A percentile compares a stretch with the other conserved stretches of the same genome.
Evolutionary conservation across 2,797 vertebrate species (phyloP).

Genomic region (Furcifer pardalis): DNA sequence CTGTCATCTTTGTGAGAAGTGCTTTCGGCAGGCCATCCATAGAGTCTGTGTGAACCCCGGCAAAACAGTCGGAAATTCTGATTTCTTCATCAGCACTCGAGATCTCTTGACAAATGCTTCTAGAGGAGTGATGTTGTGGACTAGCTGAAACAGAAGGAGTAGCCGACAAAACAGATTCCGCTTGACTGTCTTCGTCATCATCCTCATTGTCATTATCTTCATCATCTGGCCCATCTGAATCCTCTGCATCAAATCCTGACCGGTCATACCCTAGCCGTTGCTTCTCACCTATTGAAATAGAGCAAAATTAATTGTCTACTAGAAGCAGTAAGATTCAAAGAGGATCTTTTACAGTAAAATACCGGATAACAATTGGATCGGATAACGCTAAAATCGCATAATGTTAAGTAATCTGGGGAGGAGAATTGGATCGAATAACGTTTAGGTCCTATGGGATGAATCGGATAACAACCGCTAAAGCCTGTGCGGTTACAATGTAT

Average conservation of each 20-base stretch:
- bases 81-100: constrained; percentile 70
- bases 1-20: constrained; percentile 93
- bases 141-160: constrained; percentile 93
- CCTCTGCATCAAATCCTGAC: constrained; percentile 91
- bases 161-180: constrained; percentile 91
- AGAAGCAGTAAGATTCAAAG: not conserved
- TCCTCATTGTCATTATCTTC: constrained; percentile 97
- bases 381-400: no score
- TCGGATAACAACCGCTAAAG: no score
- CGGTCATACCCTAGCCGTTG: constrained; percentile 84
- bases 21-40: constrained; percentile 87
- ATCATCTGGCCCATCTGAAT: constrained; percentile 92
- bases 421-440: no score
- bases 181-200: constrained; percentile 97
- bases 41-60: constrained; percentile 74
- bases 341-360: no score
- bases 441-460: no score
- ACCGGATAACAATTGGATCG: no score
- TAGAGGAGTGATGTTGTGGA: constrained; percentile 87
- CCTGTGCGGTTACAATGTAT: no score
- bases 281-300: constrained; percentile 84
- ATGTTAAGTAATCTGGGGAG: no score
- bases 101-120: constrained; percentile 70
- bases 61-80: constrained; percentile 66
- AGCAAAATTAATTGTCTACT: constrained; percentile 26